Conservation (phyloP, 92 coral and sea anemone genomes). For the Bergia puertoricense region DNA sequence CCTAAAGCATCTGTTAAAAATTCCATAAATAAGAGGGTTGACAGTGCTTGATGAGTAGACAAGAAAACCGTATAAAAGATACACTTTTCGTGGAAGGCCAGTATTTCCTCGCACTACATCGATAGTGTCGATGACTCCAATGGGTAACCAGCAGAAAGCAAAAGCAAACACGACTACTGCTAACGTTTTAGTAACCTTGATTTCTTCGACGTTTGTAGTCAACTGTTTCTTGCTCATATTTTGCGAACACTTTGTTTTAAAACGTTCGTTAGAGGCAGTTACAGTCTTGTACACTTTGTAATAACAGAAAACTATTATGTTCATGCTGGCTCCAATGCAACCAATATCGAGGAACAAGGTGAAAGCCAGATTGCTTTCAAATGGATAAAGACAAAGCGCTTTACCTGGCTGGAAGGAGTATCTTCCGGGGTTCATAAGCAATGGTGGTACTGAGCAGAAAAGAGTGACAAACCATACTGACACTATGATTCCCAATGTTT, state of each 20-base stretch:
- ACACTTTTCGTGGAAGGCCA: slow-evolving; percentile 49
- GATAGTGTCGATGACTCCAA: slow-evolving; percentile 58
- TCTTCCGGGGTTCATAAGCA: slow-evolving; percentile 10
- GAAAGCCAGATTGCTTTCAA: slow-evolving; percentile 35
- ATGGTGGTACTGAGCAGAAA: slow-evolving; percentile 37
- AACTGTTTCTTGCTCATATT: slow-evolving; percentile 8
- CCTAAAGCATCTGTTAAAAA: slow-evolving; percentile 60
- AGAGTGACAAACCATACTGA: slow-evolving; percentile 22
- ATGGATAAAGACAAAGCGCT: slow-evolving; percentile 41
- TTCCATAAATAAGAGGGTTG: slow-evolving; percentile 71
- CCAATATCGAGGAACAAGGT: slow-evolving; percentile 29
- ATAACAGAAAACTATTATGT: slow-evolving; percentile 34
- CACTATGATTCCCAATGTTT: slow-evolving; percentile 13
- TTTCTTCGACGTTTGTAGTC: slow-evolving; percentile 61
- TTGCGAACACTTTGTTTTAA: background rate
- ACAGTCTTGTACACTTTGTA: slow-evolving; percentile 47
- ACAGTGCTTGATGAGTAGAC: slow-evolving; percentile 54
- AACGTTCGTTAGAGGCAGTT: slow-evolving; percentile 30
- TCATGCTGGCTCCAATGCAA: slow-evolving; percentile 17
- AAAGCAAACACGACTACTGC: slow-evolving; percentile 64
- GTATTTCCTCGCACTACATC: slow-evolving; percentile 53
- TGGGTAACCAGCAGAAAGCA: slow-evolving; percentile 65
- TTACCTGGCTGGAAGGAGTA: slow-evolving; percentile 44
- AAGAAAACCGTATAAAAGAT: slow-evolving; percentile 56
- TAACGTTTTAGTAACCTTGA: slow-evolving; percentile 66